Conservation (phyloP, 2,113 vertebrate species). For the Rhegmatorhina hoffmannsi region DNA sequence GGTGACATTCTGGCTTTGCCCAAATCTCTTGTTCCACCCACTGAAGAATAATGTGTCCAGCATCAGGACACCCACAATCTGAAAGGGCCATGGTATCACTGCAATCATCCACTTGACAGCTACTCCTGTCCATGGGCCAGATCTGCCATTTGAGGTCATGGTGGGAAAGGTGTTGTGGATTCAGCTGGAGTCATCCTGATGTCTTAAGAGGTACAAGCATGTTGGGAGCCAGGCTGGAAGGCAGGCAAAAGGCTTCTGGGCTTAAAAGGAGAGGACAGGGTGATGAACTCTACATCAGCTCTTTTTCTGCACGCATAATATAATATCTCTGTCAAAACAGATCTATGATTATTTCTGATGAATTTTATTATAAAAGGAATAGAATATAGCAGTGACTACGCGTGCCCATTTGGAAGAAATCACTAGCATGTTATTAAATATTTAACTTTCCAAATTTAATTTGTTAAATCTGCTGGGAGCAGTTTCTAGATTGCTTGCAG, state of each 20-base stretch:
- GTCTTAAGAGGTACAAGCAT: accelerated
- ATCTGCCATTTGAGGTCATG: not conserved
- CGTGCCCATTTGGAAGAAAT: not conserved
- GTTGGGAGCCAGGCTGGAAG: not conserved
- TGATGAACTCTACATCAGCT: not conserved
- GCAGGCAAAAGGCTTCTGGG: not conserved
- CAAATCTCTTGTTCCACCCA: not conserved
- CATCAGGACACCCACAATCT: not conserved
- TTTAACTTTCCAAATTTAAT: conserved; percentile 24
- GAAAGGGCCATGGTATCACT: not conserved
- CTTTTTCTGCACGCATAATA: not conserved
- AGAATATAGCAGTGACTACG: not conserved
- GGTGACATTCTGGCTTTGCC: not conserved
- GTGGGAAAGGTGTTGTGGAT: not conserved
- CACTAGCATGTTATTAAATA: not conserved
- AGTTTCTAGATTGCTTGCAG: not conserved
- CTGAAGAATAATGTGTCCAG: not conserved
- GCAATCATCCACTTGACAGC: accelerated
- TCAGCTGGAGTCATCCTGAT: not conserved
- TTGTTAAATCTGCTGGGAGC: not conserved
- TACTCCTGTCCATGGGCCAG: not conserved
- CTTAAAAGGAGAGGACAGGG: not conserved
- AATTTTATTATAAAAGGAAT: not conserved
- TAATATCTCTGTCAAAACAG: not conserved
- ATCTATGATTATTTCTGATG: not conserved